phyloP scores from a whole-genome alignment of 2,113 vertebrate species.

The Anoura caudifer region DNA sequence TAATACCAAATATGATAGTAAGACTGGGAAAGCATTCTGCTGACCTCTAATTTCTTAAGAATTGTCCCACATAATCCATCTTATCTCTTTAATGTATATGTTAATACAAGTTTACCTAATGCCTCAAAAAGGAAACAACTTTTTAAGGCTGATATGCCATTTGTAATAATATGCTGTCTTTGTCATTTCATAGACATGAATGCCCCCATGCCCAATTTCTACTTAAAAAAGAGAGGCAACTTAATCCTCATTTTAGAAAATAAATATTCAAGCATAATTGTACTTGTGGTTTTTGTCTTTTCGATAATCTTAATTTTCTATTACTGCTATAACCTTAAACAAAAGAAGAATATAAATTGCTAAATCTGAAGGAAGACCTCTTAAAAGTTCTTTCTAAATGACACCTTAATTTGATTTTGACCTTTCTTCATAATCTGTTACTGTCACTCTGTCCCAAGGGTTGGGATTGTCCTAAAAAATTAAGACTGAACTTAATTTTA shows the following conservation, averaged over 20 bases:
- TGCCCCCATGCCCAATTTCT: not conserved
- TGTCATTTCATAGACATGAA: constrained; percentile 9
- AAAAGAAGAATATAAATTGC: not conserved
- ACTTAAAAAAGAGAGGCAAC: not conserved
- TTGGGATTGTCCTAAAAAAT: not conserved
- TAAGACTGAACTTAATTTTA: not conserved
- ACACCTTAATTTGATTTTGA: not conserved
- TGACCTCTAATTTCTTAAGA: constrained; percentile 7
- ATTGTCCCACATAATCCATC: not conserved
- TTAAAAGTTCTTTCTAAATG: not conserved
- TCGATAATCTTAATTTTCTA: constrained; percentile 30
- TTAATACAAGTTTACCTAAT: constrained; percentile 28
- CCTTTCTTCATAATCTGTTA: constrained; percentile 14
- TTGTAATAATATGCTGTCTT: not conserved
- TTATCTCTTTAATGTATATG: not conserved
- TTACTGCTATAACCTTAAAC: not conserved
- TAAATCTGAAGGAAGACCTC: not conserved
- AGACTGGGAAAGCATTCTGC: not conserved
- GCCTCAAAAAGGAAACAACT: constrained; percentile 12
- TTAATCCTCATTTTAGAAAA: constrained; percentile 25
- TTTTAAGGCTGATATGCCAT: not conserved
- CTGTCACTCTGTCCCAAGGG: not conserved
- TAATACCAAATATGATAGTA: not conserved
- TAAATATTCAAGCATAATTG: constrained; percentile 36
- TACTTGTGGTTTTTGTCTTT: constrained; percentile 42